Evolutionary conservation across 1,140 invertebrate genomes (phyloP).

Genomic region (Aphidius gifuensis): DNA sequence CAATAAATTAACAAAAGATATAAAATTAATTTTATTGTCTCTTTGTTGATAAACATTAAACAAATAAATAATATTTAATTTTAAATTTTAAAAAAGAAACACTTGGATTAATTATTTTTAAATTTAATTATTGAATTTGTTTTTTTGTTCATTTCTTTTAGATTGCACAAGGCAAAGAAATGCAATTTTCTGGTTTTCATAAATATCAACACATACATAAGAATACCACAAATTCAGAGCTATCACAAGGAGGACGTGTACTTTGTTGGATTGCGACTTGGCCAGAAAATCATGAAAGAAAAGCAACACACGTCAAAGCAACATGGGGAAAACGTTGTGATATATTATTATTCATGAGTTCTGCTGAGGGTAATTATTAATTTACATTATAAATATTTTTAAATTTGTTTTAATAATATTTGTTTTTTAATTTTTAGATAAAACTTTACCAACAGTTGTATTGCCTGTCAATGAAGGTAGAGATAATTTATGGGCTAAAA

Average conservation of each 20-base stretch:
- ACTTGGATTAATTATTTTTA: too few species aligned
- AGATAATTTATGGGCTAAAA: slow-evolving; percentile 92
- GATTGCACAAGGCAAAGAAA: too few species aligned
- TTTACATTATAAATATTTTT: slow-evolving; percentile 12
- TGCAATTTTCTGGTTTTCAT: too few species aligned
- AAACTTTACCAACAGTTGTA: slow-evolving; percentile 65
- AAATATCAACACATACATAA: slow-evolving; percentile 39
- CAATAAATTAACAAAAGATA: too few species aligned
- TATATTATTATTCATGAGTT: slow-evolving; percentile 85
- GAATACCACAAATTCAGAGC: slow-evolving; percentile 67
- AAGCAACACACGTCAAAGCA: slow-evolving; percentile 87
- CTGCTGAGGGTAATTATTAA: slow-evolving; percentile 60
- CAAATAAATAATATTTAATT: too few species aligned
- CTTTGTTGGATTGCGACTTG: slow-evolving; percentile 96
- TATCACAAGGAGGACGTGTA: slow-evolving; percentile 75
- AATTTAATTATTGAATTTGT: too few species aligned
- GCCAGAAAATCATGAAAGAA: slow-evolving; percentile 83
- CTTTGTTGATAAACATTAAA: too few species aligned
- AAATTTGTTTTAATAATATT: slow-evolving; percentile 12
- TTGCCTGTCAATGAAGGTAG: slow-evolving; percentile 82
- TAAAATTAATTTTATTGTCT: too few species aligned
- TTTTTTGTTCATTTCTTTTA: too few species aligned
- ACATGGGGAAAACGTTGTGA: slow-evolving; percentile 96
- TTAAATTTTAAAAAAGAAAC: too few species aligned
- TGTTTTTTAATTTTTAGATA: slow-evolving; percentile 54